phyloP scores from a whole-genome alignment of 2,797 vertebrate species.

The Anguilla pacifica region DNA sequence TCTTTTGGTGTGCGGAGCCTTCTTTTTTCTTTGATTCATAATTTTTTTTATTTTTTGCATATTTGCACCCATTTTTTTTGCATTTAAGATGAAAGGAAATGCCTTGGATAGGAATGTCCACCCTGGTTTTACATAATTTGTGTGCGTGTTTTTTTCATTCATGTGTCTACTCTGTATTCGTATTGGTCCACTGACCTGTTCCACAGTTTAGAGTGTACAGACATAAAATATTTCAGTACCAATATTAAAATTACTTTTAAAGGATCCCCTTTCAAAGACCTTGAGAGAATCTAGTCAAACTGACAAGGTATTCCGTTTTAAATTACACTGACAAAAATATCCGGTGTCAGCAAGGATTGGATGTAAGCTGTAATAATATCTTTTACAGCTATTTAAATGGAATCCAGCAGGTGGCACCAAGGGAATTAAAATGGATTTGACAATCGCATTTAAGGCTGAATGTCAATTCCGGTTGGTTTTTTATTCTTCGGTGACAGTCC shows the following conservation, averaged over 20 bases:
- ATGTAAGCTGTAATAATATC: not conserved
- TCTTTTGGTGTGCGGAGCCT: too few relatives aligned
- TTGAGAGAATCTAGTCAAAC: not conserved
- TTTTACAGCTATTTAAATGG: not conserved
- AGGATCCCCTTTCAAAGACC: constrained; percentile 1
- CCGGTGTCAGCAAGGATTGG: not conserved
- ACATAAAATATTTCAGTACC: not conserved
- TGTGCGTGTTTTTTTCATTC: not conserved
- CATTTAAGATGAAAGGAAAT: not conserved
- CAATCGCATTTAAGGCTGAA: not conserved
- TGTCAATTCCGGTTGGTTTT: not conserved
- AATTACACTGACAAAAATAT: constrained; percentile 9
- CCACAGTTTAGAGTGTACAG: not conserved
- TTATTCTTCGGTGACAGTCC: not conserved
- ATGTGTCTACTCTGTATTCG: not conserved
- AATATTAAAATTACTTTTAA: not conserved
- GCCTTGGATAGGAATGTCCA: not conserved
- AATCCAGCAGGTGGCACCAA: constrained; percentile 26
- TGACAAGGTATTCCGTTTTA: constrained; percentile 9
- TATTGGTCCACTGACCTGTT: not conserved
- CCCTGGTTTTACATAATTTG: not conserved
- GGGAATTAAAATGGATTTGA: constrained; percentile 10
- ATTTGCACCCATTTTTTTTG: too few relatives aligned
- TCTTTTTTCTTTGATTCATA: too few relatives aligned
- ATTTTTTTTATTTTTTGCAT: too few relatives aligned